phyloP scores from a whole-genome alignment of 1,140 invertebrate genomes.

The Armadillidium nasatum region DNA sequence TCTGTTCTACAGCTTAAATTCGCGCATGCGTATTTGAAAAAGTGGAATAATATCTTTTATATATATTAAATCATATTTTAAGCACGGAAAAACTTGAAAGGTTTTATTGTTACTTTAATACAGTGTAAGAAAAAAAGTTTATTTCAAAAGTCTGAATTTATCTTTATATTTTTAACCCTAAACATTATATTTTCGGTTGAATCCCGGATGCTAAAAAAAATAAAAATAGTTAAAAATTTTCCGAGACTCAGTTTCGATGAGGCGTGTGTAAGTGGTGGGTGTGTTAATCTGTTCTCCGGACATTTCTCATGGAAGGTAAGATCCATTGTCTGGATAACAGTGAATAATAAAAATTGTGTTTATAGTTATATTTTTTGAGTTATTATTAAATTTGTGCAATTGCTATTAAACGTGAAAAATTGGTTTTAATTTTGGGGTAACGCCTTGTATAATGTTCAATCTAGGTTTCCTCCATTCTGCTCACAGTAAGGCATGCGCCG shows the following conservation, averaged over 20 bases:
- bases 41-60: background rate
- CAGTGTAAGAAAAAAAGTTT: background rate
- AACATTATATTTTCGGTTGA: background rate
- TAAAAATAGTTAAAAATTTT: background rate
- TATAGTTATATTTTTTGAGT: background rate
- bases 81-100: no score
- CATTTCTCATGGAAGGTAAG: constrained; percentile 12
- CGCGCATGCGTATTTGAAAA: background rate
- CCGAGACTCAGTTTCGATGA: background rate
- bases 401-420: background rate
- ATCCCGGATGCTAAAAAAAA: constrained; percentile 9
- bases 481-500: constrained; percentile 4
- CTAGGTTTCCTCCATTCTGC: background rate
- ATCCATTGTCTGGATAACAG: background rate
- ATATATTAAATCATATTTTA: background rate
- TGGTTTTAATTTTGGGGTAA: background rate
- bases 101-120: no score
- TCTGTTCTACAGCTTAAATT: background rate
- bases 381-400: background rate
- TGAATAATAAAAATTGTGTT: background rate
- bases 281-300: background rate
- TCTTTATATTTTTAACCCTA: background rate
- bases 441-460: background rate
- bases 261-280: background rate
- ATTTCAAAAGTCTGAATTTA: background rate